Conservation (phyloP, 92 coral and sea anemone species). For the Montipora capitata region DNA sequence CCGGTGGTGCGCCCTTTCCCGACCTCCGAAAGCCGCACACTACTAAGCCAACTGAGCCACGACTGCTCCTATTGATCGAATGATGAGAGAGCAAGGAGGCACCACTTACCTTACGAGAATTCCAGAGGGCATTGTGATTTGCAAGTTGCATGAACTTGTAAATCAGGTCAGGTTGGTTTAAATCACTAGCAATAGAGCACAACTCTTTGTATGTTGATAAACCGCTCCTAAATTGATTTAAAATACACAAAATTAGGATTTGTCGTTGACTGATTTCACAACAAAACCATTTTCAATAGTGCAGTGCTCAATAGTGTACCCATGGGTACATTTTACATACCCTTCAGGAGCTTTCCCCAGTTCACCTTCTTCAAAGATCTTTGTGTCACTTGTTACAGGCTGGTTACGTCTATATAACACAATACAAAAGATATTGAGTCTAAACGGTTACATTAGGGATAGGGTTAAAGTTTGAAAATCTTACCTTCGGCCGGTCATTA, state of each 20-base stretch:
- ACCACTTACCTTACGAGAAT: conserved; percentile 87
- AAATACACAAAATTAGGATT: no score
- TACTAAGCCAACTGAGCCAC: no score
- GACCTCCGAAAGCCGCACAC: no score
- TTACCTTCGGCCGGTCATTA: conserved; percentile 84
- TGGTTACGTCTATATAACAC: conserved; percentile 55
- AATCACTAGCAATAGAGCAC: conserved; percentile 97
- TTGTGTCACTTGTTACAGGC: conserved; percentile 80
- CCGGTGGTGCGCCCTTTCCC: no score
- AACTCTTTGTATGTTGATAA: conserved; percentile 96
- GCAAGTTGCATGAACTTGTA: conserved; percentile 98
- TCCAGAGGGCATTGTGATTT: conserved; percentile 98
- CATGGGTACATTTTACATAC: conserved; percentile 38
- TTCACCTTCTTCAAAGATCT: conserved; percentile 87
- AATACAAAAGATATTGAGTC: not conserved
- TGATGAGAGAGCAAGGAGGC: not conserved
- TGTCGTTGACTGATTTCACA: not conserved
- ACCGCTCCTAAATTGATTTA: conserved; percentile 70
- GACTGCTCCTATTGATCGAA: no score
- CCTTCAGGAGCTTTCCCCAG: conserved; percentile 89
- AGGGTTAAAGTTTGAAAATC: no score
- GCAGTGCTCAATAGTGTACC: not conserved
- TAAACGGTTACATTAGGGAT: no score
- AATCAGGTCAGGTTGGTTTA: conserved; percentile 97
- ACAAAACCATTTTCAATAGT: no score